A percentile compares a stretch with the other conserved stretches of the same genome.
phyloP scores from a whole-genome alignment of 2,113 vertebrate species.

The Zosterops lateralis region DNA sequence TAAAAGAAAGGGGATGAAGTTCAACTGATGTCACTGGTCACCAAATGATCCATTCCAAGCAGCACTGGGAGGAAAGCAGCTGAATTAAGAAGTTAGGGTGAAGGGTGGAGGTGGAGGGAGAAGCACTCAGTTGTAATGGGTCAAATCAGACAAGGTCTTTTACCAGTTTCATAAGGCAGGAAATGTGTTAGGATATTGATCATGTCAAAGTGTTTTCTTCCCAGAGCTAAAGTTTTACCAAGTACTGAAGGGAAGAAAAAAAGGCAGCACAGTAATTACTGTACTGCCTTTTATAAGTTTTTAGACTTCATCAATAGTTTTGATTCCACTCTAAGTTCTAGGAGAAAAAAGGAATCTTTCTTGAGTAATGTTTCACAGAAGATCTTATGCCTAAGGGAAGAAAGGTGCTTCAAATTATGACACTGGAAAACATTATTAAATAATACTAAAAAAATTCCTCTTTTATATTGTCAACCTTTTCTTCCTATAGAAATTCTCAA shows the following conservation, averaged over 20 bases:
- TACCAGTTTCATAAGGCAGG: background rate
- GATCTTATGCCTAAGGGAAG: background rate
- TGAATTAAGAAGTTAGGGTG: background rate
- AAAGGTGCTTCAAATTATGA: background rate
- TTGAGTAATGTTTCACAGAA: background rate
- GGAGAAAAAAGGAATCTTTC: background rate
- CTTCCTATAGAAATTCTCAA: background rate
- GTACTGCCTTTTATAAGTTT: background rate
- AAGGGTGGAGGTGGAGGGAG: background rate
- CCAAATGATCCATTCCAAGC: background rate
- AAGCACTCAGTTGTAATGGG: background rate
- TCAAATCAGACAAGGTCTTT: background rate
- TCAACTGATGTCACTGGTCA: background rate
- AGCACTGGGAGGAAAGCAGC: background rate
- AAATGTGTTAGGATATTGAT: background rate
- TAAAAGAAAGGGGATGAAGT: background rate
- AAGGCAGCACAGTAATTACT: background rate
- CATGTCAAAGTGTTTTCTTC: background rate
- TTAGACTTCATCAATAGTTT: background rate
- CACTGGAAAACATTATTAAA: background rate
- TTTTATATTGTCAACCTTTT: background rate
- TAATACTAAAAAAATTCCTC: background rate
- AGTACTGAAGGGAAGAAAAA: background rate
- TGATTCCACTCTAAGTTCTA: background rate
- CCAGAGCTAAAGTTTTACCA: background rate